phyloP scores from a whole-genome alignment of 2,797 vertebrate species.

The Galago senegalensis region DNA sequence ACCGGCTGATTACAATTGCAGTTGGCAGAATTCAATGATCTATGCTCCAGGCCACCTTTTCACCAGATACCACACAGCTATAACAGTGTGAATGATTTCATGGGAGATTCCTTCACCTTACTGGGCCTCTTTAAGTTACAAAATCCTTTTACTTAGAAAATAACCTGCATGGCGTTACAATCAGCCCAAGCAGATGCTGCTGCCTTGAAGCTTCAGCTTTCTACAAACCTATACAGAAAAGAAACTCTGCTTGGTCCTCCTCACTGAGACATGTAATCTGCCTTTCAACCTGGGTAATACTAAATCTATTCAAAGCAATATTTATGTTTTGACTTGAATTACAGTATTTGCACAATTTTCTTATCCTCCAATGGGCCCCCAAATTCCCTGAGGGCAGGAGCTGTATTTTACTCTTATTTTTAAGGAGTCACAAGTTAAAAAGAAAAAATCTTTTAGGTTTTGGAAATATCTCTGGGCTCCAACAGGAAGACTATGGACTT shows the following conservation, averaged over 20 bases:
- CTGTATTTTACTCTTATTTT: constrained; percentile 5
- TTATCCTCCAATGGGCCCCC: neutral
- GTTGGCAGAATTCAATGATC: constrained; percentile 45
- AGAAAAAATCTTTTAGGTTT: neutral
- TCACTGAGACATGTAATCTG: neutral
- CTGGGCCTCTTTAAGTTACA: neutral
- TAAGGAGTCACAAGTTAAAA: neutral
- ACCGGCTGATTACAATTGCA: constrained; percentile 37
- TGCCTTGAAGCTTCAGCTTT: neutral
- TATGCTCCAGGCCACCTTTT: neutral
- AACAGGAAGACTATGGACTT: neutral
- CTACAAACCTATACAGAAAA: neutral
- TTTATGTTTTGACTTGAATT: constrained; percentile 33
- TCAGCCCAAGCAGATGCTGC: neutral
- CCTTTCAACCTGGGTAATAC: constrained; percentile 41
- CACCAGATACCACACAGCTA: constrained; percentile 14
- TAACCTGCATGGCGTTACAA: neutral
- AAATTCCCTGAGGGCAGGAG: constrained; percentile 13
- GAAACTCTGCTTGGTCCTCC: neutral
- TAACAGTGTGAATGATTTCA: neutral
- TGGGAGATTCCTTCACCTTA: neutral
- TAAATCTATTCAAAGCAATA: neutral
- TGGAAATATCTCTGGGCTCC: neutral
- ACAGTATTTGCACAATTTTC: constrained; percentile 21
- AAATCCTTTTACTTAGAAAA: constrained; percentile 42